Base-by-base conservation (phyloP, 2,888 invertebrate genomes). In the Agrotis ipsilon region DNA sequence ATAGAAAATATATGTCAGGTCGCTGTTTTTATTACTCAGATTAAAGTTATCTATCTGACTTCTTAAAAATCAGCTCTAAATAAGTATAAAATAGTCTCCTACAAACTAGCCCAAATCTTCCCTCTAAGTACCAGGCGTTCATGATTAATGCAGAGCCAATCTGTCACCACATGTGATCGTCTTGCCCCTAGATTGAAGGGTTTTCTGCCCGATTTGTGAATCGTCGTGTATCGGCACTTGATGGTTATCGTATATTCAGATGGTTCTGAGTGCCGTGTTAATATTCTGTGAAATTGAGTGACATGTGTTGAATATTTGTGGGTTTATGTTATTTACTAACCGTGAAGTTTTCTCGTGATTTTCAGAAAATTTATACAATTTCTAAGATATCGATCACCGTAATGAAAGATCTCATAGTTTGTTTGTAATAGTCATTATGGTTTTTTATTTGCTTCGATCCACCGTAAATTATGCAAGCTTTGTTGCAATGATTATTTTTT, bases 141-240 rank as follows among this genome's bases (percentile, higher is more conserved):
- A 92, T 93, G 89, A 90, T 91, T 92, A 89, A 93, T 94, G 88
- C 91, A 92, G 84, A 80, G 79, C 84, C 90, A 92, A 93, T 92
- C 90, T 91, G 91, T 90, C 89, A 88, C 79, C 65, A 85, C 83
- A 86, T 88, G 85, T 82, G 86, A 67, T 64, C 64, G 64, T 74
- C 49, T 68, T 68, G 62, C 72, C 49, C 74, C 60, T 67, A 63
- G 62, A 82, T 81, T 81, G 46, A 63, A 82, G 85, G 57, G 57
- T 81, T 79, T 84, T 85, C 81, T 78, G 68, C 45, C 45, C 75
- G 69, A 86, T 78, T 82, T 76, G 81, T 68, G 60, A 72, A 74
- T 77, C 68, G 72, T 70, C 75, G 78, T 71, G 54, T 74, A 77
- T 71, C 54, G 65, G 58, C 68, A 66, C 48, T 79, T 59, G 68